Percentiles rank a stretch among this genome's conserved stretches.
Conservation (phyloP, 2,888 invertebrate genomes). For the Meandrusa payeni region DNA sequence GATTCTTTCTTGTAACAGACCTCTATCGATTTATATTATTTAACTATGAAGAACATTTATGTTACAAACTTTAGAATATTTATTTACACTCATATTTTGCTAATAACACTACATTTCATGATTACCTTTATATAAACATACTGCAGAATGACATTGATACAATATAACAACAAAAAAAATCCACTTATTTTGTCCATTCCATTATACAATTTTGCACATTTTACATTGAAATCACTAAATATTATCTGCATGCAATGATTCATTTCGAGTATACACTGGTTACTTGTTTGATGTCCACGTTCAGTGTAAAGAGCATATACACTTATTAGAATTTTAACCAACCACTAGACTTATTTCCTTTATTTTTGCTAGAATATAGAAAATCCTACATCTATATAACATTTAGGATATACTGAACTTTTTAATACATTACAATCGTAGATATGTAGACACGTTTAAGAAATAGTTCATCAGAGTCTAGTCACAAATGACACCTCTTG, state of each 20-base stretch:
- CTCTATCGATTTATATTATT: neutral
- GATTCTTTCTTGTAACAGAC: neutral
- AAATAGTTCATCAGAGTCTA: slow-evolving; percentile 33
- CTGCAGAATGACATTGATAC: too few species aligned
- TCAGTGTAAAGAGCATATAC: too few species aligned
- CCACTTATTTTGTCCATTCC: too few species aligned
- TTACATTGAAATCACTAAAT: too few species aligned
- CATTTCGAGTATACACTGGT: neutral
- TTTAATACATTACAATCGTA: slow-evolving; percentile 47
- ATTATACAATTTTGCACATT: too few species aligned
- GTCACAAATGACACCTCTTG: slow-evolving; percentile 50
- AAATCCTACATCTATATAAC: slow-evolving; percentile 28
- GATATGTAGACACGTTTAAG: slow-evolving; percentile 39
- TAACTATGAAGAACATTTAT: neutral
- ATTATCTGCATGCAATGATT: too few species aligned
- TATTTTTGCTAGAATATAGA: too few species aligned
- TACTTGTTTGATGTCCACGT: neutral
- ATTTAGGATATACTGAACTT: slow-evolving; percentile 31
- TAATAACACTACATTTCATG: too few species aligned
- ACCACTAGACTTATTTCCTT: too few species aligned
- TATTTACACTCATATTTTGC: slow-evolving; percentile 17
- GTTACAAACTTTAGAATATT: neutral
- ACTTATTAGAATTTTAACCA: neutral
- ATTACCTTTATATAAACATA: too few species aligned
- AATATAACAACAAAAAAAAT: too few species aligned